Evolutionary conservation across 1,140 invertebrate species (phyloP), one percentile per base, ranked within the genome.

Genomic region (Lepidurus couesii): DNA sequence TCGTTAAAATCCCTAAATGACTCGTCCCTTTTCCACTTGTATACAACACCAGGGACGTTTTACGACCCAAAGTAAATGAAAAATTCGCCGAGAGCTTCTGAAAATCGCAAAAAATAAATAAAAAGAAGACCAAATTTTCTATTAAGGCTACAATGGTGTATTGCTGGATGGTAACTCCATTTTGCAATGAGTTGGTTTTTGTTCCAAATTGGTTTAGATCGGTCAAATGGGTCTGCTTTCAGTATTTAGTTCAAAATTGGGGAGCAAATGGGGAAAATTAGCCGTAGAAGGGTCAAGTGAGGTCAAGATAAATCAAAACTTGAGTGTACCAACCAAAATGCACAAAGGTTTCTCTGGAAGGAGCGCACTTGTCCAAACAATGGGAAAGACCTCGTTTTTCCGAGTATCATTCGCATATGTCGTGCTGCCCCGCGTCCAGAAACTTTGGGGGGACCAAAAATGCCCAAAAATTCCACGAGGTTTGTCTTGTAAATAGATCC

Each of bases 351-450:
- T 65, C 21, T 65, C 21, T 65, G 53, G 53, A 65, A 65, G 53
- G 45, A 21, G 53, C 34, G 34, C 53, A 65, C 53, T 65, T 65
- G 53, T 65, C 53, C 53, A 65, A 65, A 65, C 53, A 65, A 65
- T 65, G 53, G n/a, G 16, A 13, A 65, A 21, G 53, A 65, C 21
- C 53, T 65, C 34, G 34, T 65, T 65, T 65, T 65, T 65, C 53
- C 53, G 21, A 65, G 53, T 65, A 65, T 65, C 53, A 65, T 65
- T 65, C 53, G 16, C 53, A 65, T 65, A 65, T 65, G 53, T 13
- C 16, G 9, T n/a, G 16, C 21, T 13, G 53, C 5, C 53, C 21
- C 53, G 47, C 11, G 16, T 34, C 34, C 34, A 34, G 34, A 34
- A 34, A 34, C n/a, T n/a, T 65, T 21, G 53, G 16, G 21, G 53